Conservation (phyloP, 2,797 vertebrate species). For the Protosalanx chinensis region DNA sequence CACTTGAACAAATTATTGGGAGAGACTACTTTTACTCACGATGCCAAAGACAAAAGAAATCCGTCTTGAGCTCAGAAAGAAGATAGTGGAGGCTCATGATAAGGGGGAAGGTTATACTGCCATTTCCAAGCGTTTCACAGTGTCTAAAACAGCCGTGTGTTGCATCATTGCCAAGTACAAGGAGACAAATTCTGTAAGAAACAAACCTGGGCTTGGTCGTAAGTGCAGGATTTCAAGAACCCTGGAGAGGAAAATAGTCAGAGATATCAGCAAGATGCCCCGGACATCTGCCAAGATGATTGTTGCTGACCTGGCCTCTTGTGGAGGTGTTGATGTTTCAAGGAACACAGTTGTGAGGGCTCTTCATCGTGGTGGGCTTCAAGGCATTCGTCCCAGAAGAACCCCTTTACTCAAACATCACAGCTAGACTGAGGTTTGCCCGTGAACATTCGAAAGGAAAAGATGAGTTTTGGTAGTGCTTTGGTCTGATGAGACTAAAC, state of each 20-base stretch:
- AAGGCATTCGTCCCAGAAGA: too few relatives aligned
- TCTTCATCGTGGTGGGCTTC: conserved; percentile 7
- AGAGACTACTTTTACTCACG: too few relatives aligned
- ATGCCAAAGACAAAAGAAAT: too few relatives aligned
- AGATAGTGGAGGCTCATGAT: too few relatives aligned
- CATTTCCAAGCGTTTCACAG: too few relatives aligned
- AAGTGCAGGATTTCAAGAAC: conserved; percentile 7
- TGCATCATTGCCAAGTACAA: conserved; percentile 3
- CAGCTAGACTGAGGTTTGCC: conserved; percentile 7
- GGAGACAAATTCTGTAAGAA: neutral
- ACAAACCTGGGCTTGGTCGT: conserved; percentile 3
- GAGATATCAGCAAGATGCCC: conserved; percentile 7
- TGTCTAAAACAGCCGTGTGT: too few relatives aligned
- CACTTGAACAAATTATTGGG: too few relatives aligned
- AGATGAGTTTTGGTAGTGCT: conserved; percentile 26
- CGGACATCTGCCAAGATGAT: too few relatives aligned
- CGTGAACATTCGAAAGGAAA: conserved; percentile 10
- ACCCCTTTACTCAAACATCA: neutral
- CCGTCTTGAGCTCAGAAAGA: too few relatives aligned
- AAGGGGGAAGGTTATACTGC: too few relatives aligned
- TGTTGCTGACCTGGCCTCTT: too few relatives aligned
- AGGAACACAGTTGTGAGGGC: conserved; percentile 13
- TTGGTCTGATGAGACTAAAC: conserved; percentile 26
- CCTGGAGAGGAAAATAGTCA: conserved; percentile 13
- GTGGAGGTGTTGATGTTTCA: neutral